Percentiles rank a stretch among this genome's conserved stretches.
Evolutionary conservation across 2,797 vertebrate genomes (phyloP).

Genomic region (Rhynchotus rufescens): DNA sequence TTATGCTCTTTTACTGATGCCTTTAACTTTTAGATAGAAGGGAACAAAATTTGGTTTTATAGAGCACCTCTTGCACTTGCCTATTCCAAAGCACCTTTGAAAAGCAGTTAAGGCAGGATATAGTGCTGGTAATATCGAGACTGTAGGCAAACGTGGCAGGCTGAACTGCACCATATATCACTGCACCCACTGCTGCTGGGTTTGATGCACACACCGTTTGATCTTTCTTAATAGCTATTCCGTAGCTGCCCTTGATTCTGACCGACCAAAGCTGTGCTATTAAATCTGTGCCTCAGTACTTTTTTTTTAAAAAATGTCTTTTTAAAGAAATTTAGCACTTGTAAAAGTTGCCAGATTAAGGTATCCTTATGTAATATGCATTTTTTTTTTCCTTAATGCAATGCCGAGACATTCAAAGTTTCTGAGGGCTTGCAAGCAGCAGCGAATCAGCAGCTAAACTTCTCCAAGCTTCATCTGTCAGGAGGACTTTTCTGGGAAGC

Average conservation of each 20-base stretch:
- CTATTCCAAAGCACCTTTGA: not conserved
- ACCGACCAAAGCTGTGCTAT: not conserved
- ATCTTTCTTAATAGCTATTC: not conserved
- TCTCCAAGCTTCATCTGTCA: not conserved
- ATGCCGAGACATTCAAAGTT: not conserved
- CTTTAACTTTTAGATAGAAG: conserved; percentile 17
- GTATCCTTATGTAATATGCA: not conserved
- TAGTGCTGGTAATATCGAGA: not conserved
- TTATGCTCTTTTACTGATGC: conserved; percentile 9
- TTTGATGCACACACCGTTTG: not conserved
- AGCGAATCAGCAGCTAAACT: not conserved
- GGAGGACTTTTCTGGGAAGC: not conserved
- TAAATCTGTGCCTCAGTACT: not conserved
- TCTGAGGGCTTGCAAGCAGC: not conserved
- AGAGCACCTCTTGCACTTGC: not conserved
- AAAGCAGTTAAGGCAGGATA: not conserved
- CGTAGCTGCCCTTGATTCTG: not conserved
- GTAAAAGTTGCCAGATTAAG: not conserved
- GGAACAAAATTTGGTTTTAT: not conserved
- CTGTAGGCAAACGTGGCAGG: not conserved
- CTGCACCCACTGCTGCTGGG: fast-evolving
- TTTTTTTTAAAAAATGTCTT: not conserved
- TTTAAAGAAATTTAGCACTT: not conserved
- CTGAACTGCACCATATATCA: not conserved
- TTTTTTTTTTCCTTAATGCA: not conserved